A percentile compares a stretch with the other conserved stretches of the same genome.
These are phyloP conservation scores for Caenorhabditis latens DNA, from an alignment of 1,140 invertebrate genomes.

Conservation along the genomic window DNA sequence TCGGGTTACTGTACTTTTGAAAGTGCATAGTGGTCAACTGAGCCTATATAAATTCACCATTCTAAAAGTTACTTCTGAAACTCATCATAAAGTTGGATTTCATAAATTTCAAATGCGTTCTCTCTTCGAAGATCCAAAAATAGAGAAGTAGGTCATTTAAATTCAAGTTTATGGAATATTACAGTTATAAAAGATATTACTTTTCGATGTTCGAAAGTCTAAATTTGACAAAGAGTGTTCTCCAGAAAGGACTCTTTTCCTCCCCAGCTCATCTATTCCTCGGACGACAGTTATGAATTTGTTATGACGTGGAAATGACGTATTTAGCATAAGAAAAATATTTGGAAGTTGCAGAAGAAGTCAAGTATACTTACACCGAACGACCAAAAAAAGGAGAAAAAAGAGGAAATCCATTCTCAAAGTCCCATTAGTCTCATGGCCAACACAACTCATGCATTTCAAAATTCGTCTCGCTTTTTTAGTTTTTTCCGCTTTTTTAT, in stretches of 20 bases:
- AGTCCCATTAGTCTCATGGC: slow-evolving; percentile 45
- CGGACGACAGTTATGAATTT: slow-evolving; percentile 1
- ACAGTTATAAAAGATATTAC: no score
- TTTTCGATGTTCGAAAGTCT: neutral
- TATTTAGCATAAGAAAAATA: neutral
- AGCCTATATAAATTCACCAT: no score
- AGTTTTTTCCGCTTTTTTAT: slow-evolving; percentile 41
- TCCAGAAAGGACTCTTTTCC: neutral
- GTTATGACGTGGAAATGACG: slow-evolving; percentile 1
- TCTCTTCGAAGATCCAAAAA: no score
- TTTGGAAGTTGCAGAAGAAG: slow-evolving; percentile 5
- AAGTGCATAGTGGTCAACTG: no score
- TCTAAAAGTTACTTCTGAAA: no score
- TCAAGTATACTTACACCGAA: slow-evolving; percentile 21
- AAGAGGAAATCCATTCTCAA: slow-evolving; percentile 48
- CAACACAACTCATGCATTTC: slow-evolving; percentile 55
- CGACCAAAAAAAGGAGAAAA: slow-evolving; percentile 15
- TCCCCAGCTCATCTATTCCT: neutral
- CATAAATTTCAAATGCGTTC: no score
- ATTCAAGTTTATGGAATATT: no score
- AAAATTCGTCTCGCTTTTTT: slow-evolving; percentile 53
- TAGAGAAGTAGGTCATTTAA: no score
- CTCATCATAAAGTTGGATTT: no score
- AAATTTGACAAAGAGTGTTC: neutral
- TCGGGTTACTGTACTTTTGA: no score